A percentile compares a stretch with the other conserved stretches of the same genome.
Conservation (phyloP, 2,113 vertebrate species). For the Vidua chalybeata region DNA sequence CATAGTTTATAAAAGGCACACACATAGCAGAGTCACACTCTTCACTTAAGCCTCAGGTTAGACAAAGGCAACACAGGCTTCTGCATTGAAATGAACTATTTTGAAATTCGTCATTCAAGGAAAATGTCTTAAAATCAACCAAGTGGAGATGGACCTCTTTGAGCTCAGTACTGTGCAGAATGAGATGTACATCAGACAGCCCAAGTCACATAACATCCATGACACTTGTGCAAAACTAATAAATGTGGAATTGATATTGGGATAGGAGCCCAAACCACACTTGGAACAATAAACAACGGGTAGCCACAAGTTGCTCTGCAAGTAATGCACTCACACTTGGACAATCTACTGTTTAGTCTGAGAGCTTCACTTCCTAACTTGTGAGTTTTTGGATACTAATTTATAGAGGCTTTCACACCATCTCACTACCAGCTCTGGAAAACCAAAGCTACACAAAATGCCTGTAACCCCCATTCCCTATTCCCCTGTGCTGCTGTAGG, state of each 20-base stretch:
- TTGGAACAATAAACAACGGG: not conserved
- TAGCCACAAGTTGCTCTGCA: not conserved
- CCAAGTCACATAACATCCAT: accelerated
- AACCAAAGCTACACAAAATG: not conserved
- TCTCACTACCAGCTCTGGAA: not conserved
- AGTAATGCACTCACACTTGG: not conserved
- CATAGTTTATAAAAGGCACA: not conserved
- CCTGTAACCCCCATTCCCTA: not conserved
- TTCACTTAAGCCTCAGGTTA: not conserved
- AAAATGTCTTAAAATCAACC: not conserved
- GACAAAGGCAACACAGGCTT: not conserved
- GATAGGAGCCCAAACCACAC: not conserved
- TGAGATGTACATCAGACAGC: not conserved
- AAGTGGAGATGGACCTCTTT: not conserved
- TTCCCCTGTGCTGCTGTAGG: not conserved
- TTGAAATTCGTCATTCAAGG: not conserved
- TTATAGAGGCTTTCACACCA: not conserved
- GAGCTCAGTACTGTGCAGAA: not conserved
- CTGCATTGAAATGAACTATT: not conserved
- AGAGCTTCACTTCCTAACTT: not conserved
- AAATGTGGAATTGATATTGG: accelerated
- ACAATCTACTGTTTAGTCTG: not conserved
- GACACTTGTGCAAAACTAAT: not conserved
- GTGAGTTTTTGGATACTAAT: not conserved
- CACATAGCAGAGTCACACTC: accelerated